These are phyloP conservation scores for Myathropa florea DNA, from an alignment of 2,888 invertebrate genomes.

Conservation along the genomic window DNA sequence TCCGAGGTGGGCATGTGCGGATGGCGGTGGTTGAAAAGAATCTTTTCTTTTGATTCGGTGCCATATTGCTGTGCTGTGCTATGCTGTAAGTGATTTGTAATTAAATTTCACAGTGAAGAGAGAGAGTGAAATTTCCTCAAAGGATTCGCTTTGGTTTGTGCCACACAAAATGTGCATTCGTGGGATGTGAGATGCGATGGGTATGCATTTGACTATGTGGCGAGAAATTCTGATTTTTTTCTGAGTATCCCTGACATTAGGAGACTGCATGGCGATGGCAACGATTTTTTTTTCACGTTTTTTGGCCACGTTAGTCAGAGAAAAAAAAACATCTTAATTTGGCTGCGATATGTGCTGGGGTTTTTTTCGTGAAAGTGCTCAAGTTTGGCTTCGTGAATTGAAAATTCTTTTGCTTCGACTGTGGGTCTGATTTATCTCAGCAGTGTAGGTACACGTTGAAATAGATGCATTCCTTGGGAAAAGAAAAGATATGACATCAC, in stretches of 20 bases:
- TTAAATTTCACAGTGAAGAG: constrained; percentile 34
- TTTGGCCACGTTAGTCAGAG: constrained; percentile 28
- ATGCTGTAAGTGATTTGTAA: constrained; percentile 67
- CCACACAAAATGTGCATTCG: background rate
- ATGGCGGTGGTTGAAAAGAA: constrained; percentile 28
- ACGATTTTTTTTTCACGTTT: constrained; percentile 10
- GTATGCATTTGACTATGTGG: background rate
- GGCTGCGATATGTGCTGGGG: background rate
- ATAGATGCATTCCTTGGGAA: background rate
- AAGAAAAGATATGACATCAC: background rate
- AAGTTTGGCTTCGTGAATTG: background rate
- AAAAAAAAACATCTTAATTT: constrained; percentile 9
- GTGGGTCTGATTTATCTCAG: background rate
- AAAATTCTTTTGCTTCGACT: background rate
- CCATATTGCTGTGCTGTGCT: constrained; percentile 52
- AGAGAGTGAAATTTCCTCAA: constrained; percentile 26
- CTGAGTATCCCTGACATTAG: constrained; percentile 66
- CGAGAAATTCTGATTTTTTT: background rate
- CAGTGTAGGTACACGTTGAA: background rate
- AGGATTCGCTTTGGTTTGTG: background rate
- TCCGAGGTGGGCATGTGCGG: constrained; percentile 19
- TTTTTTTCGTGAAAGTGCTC: background rate
- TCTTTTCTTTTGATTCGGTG: constrained; percentile 55
- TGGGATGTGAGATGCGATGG: constrained; percentile 22
- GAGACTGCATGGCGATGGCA: constrained; percentile 68